phyloP scores from a whole-genome alignment of 2,888 invertebrate species.

The Melitaea athalia region DNA sequence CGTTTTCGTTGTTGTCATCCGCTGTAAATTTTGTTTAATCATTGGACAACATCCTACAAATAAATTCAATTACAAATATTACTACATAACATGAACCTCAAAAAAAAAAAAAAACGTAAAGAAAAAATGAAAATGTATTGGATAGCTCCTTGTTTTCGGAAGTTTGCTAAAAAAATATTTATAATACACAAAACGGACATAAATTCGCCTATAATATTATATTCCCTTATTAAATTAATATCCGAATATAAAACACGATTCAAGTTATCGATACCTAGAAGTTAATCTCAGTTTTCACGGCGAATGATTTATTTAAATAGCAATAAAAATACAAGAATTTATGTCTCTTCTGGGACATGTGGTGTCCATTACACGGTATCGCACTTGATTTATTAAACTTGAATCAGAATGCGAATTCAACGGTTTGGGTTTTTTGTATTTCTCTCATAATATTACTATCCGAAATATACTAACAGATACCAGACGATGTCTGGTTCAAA shows the following conservation, averaged over 20 bases:
- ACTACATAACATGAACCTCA: too few relatives aligned
- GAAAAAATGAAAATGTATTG: too few relatives aligned
- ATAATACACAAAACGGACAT: not conserved
- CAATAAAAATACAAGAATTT: slow-evolving; percentile 66
- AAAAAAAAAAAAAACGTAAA: too few relatives aligned
- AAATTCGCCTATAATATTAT: not conserved
- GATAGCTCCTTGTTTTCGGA: too few relatives aligned
- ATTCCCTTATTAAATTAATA: not conserved
- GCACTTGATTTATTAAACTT: slow-evolving; percentile 75
- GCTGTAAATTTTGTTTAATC: too few relatives aligned
- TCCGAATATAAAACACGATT: slow-evolving; percentile 3
- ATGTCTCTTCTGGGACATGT: slow-evolving; percentile 69
- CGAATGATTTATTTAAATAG: slow-evolving; percentile 74
- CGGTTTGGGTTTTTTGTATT: not conserved
- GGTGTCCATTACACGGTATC: slow-evolving; percentile 79
- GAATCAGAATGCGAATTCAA: slow-evolving; percentile 57
- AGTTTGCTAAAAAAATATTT: not conserved
- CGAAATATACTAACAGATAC: not conserved
- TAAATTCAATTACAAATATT: too few relatives aligned
- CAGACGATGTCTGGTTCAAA: not conserved
- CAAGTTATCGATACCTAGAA: slow-evolving; percentile 8
- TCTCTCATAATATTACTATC: not conserved
- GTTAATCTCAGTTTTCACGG: slow-evolving; percentile 46
- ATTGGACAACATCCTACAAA: too few relatives aligned
- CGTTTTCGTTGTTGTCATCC: too few relatives aligned